Evolutionary conservation across 2,113 vertebrate species (phyloP), one percentile per base, ranked within the genome.

Genomic region (Argyrosomus japonicus): DNA sequence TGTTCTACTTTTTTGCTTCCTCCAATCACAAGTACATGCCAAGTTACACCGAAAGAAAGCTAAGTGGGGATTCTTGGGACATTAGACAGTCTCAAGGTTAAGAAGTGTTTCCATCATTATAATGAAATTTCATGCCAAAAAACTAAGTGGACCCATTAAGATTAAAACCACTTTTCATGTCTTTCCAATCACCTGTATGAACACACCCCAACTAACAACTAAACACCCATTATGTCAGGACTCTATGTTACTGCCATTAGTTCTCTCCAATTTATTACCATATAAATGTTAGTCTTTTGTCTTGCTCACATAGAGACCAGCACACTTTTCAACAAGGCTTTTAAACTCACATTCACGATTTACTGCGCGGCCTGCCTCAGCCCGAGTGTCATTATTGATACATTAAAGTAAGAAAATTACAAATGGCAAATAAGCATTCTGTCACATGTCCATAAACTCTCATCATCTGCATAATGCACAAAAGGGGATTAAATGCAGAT

Each of bases 11-110:
- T 87, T 87, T 87, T 83, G n/a, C 53, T 85, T 60, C n/a, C 61
- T 90, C 63, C 50, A 40, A 48, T 88, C 75, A 48, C 75, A 86
- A 75, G 54, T 72, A 81, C 79, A 79, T 67, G 88, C 89, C 88
- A 90, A 91, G 80, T 83, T 91, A 82, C 82, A 84, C 84, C 70
- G 78, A 84, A 85, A 75, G 82, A 91, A 89, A 86, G 82, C 84
- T 87, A 85, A 91, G 83, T 81, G 61, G 82, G 72, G 74, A 81
- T 87, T 84, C 69, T 79, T 51, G 54, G 51, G 68, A 82, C 54
- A 73, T 77, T 75, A 86, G 17, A 61, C 36, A 60, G 56, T 83
- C 75, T 88, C 83, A 88, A 93, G 88, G 89, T 91, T 79, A 90
- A 82, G 67, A 86, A 89, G 88, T 71, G 45, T 84, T 83, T 87